These are phyloP conservation scores for Glyptemys insculpta DNA, from an alignment of 2,797 vertebrate species.

Conservation along the genomic window DNA sequence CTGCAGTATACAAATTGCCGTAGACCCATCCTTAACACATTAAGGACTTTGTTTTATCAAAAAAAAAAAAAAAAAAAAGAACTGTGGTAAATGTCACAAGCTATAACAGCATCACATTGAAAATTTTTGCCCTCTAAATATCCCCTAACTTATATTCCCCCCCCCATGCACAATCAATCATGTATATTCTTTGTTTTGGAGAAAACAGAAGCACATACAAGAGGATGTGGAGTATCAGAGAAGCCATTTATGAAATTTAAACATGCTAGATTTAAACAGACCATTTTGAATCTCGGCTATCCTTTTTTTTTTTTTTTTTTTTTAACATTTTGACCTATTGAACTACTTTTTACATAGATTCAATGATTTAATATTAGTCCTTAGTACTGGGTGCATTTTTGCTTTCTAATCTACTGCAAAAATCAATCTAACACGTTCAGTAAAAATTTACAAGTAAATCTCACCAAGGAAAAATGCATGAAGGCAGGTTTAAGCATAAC, in stretches of 20 bases:
- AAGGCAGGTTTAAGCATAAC: background rate
- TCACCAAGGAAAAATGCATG: background rate
- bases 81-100: background rate
- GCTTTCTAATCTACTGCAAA: background rate
- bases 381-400: accelerated
- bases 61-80: background rate
- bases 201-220: background rate
- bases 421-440: accelerated
- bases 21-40: constrained; percentile 28
- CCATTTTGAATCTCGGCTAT: background rate
- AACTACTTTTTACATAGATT: background rate
- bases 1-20: constrained; percentile 10
- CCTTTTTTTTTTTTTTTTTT: background rate
- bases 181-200: background rate
- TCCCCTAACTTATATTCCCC: background rate
- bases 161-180: background rate
- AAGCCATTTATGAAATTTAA: background rate
- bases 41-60: background rate
- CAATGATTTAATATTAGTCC: background rate
- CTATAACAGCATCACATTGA: constrained; percentile 2
- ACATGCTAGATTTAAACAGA: background rate
- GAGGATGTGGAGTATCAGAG: background rate
- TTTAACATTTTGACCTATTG: accelerated
- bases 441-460: background rate
- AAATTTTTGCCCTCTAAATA: background rate